phyloP scores from a whole-genome alignment of 2,888 invertebrate genomes.

The Hipparchia semele region DNA sequence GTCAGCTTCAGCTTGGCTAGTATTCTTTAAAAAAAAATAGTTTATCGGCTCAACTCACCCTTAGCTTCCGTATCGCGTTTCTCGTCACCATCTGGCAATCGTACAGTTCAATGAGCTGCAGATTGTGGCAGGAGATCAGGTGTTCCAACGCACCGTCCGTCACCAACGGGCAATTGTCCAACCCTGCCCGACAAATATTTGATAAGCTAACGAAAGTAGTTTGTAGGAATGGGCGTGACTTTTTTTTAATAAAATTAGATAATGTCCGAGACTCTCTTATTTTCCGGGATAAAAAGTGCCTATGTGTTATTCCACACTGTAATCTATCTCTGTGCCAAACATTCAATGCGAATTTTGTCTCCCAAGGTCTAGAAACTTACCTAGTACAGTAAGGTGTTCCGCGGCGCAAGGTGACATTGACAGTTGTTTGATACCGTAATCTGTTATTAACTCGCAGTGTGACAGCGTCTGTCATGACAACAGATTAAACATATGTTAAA shows the following conservation, averaged over 20 bases:
- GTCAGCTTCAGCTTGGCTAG: no score
- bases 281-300: no score
- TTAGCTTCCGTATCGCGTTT: constrained; percentile 96
- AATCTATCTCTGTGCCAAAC: no score
- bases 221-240: no score
- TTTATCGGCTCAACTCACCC: constrained; percentile 84
- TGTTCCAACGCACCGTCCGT: constrained; percentile 98
- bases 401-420: constrained; percentile 97
- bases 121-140: constrained; percentile 95
- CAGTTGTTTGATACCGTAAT: constrained; percentile 97
- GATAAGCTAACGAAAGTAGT: no score
- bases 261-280: no score
- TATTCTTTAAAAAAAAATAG: no score
- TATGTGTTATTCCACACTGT: no score
- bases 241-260: no score
- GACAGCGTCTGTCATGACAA: constrained; percentile 91
- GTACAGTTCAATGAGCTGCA: constrained; percentile 98
- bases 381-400: constrained; percentile 96
- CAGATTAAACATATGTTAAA: background rate
- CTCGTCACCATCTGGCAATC: constrained; percentile 99
- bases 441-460: constrained; percentile 99
- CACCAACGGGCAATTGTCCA: constrained; percentile 99
- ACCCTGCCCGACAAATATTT: constrained; percentile 70
- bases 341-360: no score
- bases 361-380: constrained; percentile 50